phyloP scores from a whole-genome alignment of 2,113 vertebrate genomes.

The Mirounga angustirostris region DNA sequence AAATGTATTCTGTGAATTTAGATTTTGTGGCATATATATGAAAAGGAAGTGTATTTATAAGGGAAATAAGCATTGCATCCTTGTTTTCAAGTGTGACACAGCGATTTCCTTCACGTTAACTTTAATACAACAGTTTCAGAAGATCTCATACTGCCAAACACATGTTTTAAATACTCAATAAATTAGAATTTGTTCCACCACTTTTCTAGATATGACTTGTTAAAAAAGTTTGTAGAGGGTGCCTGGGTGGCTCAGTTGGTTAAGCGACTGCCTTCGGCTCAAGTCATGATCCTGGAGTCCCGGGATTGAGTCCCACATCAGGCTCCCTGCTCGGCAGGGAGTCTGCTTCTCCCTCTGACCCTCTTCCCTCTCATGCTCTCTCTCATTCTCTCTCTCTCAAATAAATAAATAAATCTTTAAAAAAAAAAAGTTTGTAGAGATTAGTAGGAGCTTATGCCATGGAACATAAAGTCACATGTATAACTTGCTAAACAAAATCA shows the following conservation, averaged over 20 bases:
- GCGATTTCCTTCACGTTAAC: constrained; percentile 27
- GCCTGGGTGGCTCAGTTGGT: no score
- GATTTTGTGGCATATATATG: constrained; percentile 39
- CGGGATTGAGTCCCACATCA: no score
- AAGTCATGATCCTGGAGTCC: no score
- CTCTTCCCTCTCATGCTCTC: no score
- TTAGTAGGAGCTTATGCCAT: not conserved
- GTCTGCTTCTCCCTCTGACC: no score
- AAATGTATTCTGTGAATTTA: constrained; percentile 41
- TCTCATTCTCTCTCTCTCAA: no score
- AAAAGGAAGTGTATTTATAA: constrained; percentile 4
- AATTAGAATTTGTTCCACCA: constrained; percentile 51
- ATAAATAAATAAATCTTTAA: no score
- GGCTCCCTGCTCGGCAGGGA: no score
- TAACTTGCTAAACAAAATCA: not conserved
- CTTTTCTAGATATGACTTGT: not conserved
- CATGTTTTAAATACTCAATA: constrained; percentile 53
- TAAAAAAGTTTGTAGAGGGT: not conserved
- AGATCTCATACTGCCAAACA: constrained; percentile 19
- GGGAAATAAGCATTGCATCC: constrained; percentile 46
- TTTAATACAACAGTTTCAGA: not conserved
- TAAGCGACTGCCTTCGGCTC: no score
- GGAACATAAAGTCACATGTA: not conserved
- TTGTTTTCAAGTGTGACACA: constrained; percentile 54
- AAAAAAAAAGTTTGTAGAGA: not conserved